Percentiles rank a stretch among this genome's conserved stretches.
phyloP scores from a whole-genome alignment of 2,113 vertebrate genomes.

The Odontesthes bonariensis region DNA sequence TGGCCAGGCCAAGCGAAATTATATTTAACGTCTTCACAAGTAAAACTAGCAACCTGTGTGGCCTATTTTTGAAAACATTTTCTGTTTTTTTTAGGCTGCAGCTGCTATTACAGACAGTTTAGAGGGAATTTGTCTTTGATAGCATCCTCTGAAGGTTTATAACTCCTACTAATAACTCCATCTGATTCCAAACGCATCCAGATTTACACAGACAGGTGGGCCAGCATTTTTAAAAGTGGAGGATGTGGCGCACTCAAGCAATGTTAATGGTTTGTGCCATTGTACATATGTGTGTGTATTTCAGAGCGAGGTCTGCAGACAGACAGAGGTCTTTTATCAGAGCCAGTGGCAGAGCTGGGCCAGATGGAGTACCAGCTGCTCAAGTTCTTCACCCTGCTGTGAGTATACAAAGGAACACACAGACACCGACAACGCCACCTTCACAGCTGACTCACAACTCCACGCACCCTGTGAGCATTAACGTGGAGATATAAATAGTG shows the following conservation, averaged over 20 bases:
- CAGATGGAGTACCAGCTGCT: conserved; percentile 92
- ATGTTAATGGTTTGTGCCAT: conserved; percentile 28
- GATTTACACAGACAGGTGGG: conserved; percentile 21
- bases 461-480: conserved; percentile 20
- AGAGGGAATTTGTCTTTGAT: not conserved
- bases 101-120: not conserved
- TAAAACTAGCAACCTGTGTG: too few species aligned
- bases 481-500: conserved; percentile 38
- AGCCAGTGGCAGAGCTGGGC: conserved; percentile 84
- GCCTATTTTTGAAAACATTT: too few species aligned
- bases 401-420: conserved; percentile 70
- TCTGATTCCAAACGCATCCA: not conserved
- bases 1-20: too few species aligned
- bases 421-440: conserved; percentile 39
- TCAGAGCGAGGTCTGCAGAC: conserved; percentile 87
- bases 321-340: conserved; percentile 83
- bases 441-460: conserved; percentile 50
- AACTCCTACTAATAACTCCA: too few species aligned
- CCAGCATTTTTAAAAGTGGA: conserved; percentile 9
- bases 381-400: conserved; percentile 95
- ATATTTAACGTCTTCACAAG: too few species aligned
- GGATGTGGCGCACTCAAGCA: conserved; percentile 10
- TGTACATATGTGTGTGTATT: conserved; percentile 49
- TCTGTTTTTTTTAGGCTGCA: too few species aligned
- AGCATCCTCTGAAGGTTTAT: not conserved